phyloP scores from a whole-genome alignment of 1,140 invertebrate genomes.

The Diabrotica undecimpunctata region DNA sequence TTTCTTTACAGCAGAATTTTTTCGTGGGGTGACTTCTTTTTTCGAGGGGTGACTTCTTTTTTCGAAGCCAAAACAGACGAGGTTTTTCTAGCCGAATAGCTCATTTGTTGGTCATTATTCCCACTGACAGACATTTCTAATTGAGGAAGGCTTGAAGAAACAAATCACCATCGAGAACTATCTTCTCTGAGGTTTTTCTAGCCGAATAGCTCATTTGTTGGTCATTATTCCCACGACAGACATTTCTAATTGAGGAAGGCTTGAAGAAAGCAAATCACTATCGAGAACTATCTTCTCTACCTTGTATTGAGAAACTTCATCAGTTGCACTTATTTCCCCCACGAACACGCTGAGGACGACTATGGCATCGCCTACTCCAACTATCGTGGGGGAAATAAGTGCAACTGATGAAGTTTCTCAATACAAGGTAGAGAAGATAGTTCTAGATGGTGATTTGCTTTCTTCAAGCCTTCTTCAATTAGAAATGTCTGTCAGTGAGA shows the following conservation, averaged over 20 bases:
- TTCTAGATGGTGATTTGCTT: conserved; percentile 13
- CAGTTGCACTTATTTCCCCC: too few species aligned
- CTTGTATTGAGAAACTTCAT: conserved; percentile 4
- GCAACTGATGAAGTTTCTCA: neutral
- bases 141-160: too few species aligned
- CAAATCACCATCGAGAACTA: too few species aligned
- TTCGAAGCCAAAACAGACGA: conserved; percentile 7
- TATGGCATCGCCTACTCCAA: too few species aligned
- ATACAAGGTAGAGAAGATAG: conserved; percentile 14
- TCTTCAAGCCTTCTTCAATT: conserved; percentile 11
- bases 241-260: conserved; percentile 11
- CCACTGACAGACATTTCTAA: too few species aligned
- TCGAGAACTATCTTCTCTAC: conserved; percentile 15
- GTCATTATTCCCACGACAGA: too few species aligned
- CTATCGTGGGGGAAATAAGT: too few species aligned
- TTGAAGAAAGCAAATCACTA: conserved; percentile 13
- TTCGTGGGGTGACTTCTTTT: too few species aligned
- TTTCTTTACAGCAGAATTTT: neutral
- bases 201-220: neutral
- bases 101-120: too few species aligned
- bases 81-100: too few species aligned
- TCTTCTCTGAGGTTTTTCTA: too few species aligned
- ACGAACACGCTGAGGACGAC: too few species aligned
- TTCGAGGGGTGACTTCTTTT: neutral
- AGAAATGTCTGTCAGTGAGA: neutral